Evolutionary conservation across 1,140 invertebrate species (phyloP).

Genomic region (Eubasilissa regina): DNA sequence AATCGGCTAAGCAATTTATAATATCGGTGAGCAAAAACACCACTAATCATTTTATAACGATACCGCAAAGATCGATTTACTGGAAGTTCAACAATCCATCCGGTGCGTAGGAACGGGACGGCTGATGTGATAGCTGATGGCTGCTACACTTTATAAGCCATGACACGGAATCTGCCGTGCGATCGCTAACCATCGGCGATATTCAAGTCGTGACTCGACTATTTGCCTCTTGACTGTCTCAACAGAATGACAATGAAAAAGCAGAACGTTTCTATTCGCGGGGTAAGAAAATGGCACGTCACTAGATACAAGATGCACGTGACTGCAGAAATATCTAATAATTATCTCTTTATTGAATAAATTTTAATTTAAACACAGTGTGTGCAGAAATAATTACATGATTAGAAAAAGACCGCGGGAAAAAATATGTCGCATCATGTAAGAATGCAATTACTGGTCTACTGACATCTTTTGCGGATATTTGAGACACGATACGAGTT

Average conservation of each 20-base stretch:
- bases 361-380: too few species aligned
- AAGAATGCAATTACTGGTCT: too few species aligned
- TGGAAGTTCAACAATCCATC: background rate
- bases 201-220: slow-evolving; percentile 45
- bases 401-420: too few species aligned
- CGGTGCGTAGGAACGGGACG: slow-evolving; percentile 4
- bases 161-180: slow-evolving; percentile 6
- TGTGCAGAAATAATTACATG: too few species aligned
- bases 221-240: slow-evolving; percentile 30
- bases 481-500: too few species aligned
- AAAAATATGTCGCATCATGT: too few species aligned
- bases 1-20: slow-evolving; percentile 6
- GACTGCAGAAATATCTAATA: too few species aligned
- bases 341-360: too few species aligned
- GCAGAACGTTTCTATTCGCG: slow-evolving; percentile 23
- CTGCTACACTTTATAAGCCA: background rate
- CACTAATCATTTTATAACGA: slow-evolving; percentile 33
- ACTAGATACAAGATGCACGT: background rate
- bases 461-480: too few species aligned
- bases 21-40: background rate
- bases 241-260: slow-evolving; percentile 24
- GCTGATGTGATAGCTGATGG: background rate
- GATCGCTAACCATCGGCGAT: slow-evolving; percentile 26
- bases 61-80: slow-evolving; percentile 35
- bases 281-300: slow-evolving; percentile 16